Percentiles rank a stretch among this genome's conserved stretches.
Evolutionary conservation across 1,140 invertebrate species (phyloP).

Genomic region (Daktulosphaira vitifoliae): DNA sequence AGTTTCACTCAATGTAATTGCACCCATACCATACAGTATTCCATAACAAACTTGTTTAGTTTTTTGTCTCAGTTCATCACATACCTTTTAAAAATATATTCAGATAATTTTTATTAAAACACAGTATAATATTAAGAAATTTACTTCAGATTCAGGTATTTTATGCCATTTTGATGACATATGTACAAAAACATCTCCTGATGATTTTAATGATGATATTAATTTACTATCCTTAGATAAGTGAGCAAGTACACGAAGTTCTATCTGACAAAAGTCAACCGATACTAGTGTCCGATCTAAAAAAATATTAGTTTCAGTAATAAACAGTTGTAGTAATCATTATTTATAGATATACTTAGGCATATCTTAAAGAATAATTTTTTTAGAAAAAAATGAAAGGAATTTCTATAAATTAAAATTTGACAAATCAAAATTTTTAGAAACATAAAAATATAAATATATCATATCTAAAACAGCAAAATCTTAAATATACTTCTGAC

Average conservation of each 20-base stretch:
- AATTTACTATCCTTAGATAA: slow-evolving; percentile 71
- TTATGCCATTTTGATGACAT: slow-evolving; percentile 78
- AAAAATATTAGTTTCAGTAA: slow-evolving; percentile 23
- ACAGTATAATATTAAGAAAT: neutral
- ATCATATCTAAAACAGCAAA: neutral
- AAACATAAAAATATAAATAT: neutral
- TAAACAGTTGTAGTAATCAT: no score
- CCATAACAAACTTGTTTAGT: slow-evolving; percentile 94
- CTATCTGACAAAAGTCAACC: slow-evolving; percentile 93
- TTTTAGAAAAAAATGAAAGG: neutral
- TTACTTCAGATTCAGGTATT: slow-evolving; percentile 53
- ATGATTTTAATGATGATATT: slow-evolving; percentile 48
- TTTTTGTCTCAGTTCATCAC: slow-evolving; percentile 65
- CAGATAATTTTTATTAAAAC: neutral
- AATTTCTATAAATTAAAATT: neutral
- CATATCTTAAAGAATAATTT: no score
- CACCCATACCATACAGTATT: slow-evolving; percentile 96
- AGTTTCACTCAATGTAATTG: slow-evolving; percentile 69
- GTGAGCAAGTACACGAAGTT: slow-evolving; percentile 86
- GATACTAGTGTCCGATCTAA: slow-evolving; percentile 61
- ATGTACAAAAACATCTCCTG: slow-evolving; percentile 75
- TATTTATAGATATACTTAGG: no score
- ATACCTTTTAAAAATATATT: slow-evolving; percentile 49
- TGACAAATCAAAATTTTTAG: neutral
- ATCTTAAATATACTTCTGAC: neutral